Evolutionary conservation across 2,113 vertebrate species (phyloP).

Genomic region (Corvus moneduloides): DNA sequence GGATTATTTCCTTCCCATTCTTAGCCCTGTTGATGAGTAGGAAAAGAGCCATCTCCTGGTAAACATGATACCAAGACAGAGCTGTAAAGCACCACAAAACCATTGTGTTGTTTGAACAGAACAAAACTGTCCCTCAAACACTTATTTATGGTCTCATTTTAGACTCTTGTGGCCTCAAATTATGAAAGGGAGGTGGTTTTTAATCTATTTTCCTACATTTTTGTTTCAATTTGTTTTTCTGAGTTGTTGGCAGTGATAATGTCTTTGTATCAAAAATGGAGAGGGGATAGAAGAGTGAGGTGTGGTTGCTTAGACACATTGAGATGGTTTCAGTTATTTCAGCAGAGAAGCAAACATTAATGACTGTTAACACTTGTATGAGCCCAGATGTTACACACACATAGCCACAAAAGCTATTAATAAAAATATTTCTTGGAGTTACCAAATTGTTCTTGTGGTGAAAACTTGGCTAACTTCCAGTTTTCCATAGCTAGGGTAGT

Average conservation of each 20-base stretch:
- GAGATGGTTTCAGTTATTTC: not conserved
- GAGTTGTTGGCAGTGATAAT: not conserved
- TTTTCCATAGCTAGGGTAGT: not conserved
- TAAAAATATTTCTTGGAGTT: not conserved
- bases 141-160: conserved; percentile 37
- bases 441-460: not conserved
- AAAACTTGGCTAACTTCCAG: not conserved
- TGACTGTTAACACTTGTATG: not conserved
- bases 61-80: not conserved
- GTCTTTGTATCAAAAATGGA: not conserved
- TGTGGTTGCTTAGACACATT: not conserved
- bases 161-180: not conserved
- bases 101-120: not conserved
- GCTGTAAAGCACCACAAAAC: not conserved
- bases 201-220: not conserved
- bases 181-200: not conserved
- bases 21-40: not conserved
- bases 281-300: not conserved
- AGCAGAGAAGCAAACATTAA: not conserved
- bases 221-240: conserved; percentile 5
- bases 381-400: not conserved
- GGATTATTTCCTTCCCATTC: not conserved
- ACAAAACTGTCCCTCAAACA: not conserved
- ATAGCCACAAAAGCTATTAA: not conserved
- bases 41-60: not conserved